phyloP scores from a whole-genome alignment of 2,797 vertebrate species.

The Manis crassicaudata region DNA sequence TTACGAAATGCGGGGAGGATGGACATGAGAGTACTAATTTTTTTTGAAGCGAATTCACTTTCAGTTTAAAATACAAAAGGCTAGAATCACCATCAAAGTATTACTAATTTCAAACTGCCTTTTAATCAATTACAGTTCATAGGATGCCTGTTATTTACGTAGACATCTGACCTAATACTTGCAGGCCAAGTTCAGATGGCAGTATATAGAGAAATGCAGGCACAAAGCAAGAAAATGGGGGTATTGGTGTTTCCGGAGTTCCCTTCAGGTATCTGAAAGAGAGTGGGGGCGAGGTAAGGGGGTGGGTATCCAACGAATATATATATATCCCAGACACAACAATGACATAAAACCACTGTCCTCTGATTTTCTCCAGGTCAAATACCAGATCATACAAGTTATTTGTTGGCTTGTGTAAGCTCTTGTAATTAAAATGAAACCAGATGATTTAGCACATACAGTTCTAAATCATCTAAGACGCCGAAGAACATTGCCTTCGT shows the following conservation, averaged over 20 bases:
- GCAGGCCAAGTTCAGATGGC: background rate
- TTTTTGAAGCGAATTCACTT: background rate
- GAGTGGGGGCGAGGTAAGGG: background rate
- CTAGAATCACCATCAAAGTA: background rate
- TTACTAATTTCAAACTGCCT: constrained; percentile 14
- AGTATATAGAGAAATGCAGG: background rate
- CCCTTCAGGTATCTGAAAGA: background rate
- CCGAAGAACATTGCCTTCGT: background rate
- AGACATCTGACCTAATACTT: background rate
- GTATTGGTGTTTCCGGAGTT: background rate
- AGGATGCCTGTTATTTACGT: background rate
- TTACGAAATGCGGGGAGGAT: background rate
- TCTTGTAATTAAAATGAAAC: background rate
- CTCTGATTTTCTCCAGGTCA: background rate
- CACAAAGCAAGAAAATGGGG: background rate
- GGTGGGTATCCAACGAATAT: background rate
- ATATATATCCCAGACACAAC: background rate
- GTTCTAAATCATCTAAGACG: background rate
- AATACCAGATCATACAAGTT: background rate
- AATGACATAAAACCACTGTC: background rate
- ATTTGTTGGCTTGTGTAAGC: background rate
- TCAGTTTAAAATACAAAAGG: background rate
- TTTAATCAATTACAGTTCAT: background rate
- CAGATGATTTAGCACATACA: background rate
- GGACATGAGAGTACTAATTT: background rate